phyloP scores from a whole-genome alignment of 2,113 vertebrate genomes.

The Danio rerio region DNA sequence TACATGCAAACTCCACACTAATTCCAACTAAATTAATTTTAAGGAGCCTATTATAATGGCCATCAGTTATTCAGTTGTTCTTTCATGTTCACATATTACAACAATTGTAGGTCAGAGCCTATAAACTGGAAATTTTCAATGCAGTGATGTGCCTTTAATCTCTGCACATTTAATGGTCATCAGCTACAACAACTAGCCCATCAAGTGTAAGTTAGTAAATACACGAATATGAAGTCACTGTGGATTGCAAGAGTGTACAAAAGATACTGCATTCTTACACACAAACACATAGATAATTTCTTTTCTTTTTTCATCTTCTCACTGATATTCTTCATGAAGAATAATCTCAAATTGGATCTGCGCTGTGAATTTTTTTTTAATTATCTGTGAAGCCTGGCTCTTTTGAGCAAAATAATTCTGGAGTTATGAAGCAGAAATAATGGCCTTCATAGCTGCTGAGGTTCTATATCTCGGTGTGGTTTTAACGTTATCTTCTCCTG shows the following conservation, averaged over 20 bases:
- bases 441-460: slow-evolving; percentile 73
- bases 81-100: too few species aligned
- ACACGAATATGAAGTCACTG: slow-evolving; percentile 1
- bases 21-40: too few species aligned
- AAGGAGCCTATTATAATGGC: too few species aligned
- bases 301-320: slow-evolving; percentile 27
- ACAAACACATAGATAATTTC: slow-evolving; percentile 20
- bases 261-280: slow-evolving; percentile 12
- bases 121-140: too few species aligned
- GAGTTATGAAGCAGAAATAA: slow-evolving; percentile 83
- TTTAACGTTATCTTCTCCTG: slow-evolving; percentile 76
- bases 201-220: not conserved
- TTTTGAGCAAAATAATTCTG: slow-evolving; percentile 76
- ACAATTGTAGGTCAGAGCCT: too few species aligned
- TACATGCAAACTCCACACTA: too few species aligned
- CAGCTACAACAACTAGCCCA: not conserved
- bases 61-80: too few species aligned
- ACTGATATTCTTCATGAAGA: slow-evolving; percentile 73
- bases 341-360: slow-evolving; percentile 80
- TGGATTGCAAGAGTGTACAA: not conserved
- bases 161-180: not conserved
- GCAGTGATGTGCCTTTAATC: too few species aligned
- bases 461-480: slow-evolving; percentile 74
- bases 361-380: slow-evolving; percentile 79
- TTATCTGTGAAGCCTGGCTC: slow-evolving; percentile 79